phyloP scores from a whole-genome alignment of 2,113 vertebrate species.

The Calcarius ornatus region DNA sequence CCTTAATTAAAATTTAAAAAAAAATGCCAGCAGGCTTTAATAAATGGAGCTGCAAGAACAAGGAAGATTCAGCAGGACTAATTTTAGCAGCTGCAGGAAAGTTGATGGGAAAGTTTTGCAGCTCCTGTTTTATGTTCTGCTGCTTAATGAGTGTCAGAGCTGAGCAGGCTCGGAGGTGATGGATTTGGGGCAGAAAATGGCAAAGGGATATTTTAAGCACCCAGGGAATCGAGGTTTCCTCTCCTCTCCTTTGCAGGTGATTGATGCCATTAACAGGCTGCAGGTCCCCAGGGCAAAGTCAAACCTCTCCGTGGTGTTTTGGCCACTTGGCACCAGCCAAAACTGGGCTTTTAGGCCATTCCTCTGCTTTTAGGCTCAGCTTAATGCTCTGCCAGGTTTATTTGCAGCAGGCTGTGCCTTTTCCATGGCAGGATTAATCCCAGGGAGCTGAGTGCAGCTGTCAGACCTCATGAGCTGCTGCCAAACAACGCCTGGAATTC shows the following conservation, averaged over 20 bases:
- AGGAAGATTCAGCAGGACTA: constrained; percentile 6
- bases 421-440: background rate
- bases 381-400: background rate
- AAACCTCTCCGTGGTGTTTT: fast-evolving
- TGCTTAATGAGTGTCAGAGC: background rate
- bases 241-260: background rate
- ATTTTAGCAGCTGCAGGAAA: constrained; percentile 51
- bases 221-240: background rate
- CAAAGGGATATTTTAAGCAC: constrained; percentile 3
- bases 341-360: background rate
- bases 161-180: background rate
- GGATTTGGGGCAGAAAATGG: constrained; percentile 28
- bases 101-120: background rate
- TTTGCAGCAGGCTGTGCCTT: background rate
- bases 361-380: background rate
- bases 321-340: background rate
- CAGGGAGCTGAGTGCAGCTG: background rate
- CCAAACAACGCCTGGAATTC: background rate
- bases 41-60: background rate
- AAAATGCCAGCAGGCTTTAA: background rate
- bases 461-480: background rate
- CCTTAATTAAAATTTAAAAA: background rate
- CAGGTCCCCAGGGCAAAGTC: background rate
- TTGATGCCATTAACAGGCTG: background rate
- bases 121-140: background rate